These are phyloP conservation scores for Druceiella hillmani DNA, from an alignment of 2,888 invertebrate genomes.

Conservation along the genomic window DNA sequence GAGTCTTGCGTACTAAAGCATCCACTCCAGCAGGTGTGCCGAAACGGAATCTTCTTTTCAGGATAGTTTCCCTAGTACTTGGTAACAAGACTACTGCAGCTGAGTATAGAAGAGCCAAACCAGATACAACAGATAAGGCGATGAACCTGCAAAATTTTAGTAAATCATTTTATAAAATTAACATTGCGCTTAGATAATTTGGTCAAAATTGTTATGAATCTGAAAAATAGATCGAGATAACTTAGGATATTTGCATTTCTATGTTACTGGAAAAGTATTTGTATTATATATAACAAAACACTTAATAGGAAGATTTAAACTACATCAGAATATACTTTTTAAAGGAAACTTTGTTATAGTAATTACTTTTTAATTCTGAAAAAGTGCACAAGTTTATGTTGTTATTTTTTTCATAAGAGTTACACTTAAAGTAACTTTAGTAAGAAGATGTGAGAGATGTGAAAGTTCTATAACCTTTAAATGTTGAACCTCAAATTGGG, in stretches of 20 bases:
- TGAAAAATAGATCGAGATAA: slow-evolving; percentile 6
- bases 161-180: slow-evolving; percentile 14
- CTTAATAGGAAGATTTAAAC: too few species aligned
- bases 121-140: slow-evolving; percentile 68
- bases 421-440: too few species aligned
- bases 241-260: not conserved
- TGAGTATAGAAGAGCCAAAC: slow-evolving; percentile 74
- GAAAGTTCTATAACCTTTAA: too few species aligned
- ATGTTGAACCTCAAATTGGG: too few species aligned
- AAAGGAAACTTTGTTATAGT: too few species aligned
- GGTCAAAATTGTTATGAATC: slow-evolving; percentile 5
- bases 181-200: slow-evolving; percentile 7
- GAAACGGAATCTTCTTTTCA: slow-evolving; percentile 74
- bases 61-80: slow-evolving; percentile 73
- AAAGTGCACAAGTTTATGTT: too few species aligned
- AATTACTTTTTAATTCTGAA: too few species aligned
- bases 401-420: too few species aligned
- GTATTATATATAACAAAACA: too few species aligned
- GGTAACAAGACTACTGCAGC: slow-evolving; percentile 74
- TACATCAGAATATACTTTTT: too few species aligned
- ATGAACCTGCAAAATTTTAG: slow-evolving; percentile 79
- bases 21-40: slow-evolving; percentile 70
- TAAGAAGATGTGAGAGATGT: too few species aligned
- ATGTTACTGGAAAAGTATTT: not conserved
- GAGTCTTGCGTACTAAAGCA: slow-evolving; percentile 71